A percentile compares a stretch with the other conserved stretches of the same genome.
Conservation (phyloP, 2,888 invertebrate genomes). For the Dryocosmus kuriphilus region DNA sequence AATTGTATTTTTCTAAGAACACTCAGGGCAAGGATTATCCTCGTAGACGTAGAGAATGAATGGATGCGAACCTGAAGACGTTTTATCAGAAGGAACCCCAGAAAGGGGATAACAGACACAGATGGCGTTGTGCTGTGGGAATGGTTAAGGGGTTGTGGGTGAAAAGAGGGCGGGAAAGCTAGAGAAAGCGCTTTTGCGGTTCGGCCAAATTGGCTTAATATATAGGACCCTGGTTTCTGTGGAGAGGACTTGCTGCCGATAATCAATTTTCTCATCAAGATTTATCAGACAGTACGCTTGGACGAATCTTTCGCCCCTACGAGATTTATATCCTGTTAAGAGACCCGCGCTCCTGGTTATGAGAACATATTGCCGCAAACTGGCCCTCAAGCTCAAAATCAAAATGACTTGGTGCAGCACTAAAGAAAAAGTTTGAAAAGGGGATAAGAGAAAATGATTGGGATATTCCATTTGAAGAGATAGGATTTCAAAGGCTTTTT, state of each 20-base stretch:
- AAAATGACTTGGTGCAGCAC: not conserved
- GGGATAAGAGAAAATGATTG: not conserved
- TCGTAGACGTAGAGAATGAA: slow-evolving; percentile 14
- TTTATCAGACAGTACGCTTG: slow-evolving; percentile 38
- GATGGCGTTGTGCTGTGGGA: slow-evolving; percentile 19
- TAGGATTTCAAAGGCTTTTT: too few species aligned
- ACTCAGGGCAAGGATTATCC: not conserved
- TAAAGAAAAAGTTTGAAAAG: not conserved
- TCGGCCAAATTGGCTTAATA: slow-evolving; percentile 37
- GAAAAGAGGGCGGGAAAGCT: not conserved
- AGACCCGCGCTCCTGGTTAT: slow-evolving; percentile 21
- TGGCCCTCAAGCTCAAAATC: not conserved
- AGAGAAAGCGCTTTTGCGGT: slow-evolving; percentile 39
- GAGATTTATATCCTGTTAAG: slow-evolving; percentile 32
- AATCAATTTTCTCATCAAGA: slow-evolving; percentile 41
- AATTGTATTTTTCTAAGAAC: not conserved
- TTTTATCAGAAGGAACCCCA: slow-evolving; percentile 19
- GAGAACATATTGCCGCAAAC: slow-evolving; percentile 48
- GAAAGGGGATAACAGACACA: slow-evolving; percentile 18
- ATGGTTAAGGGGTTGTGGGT: slow-evolving; percentile 1
- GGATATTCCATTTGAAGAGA: too few species aligned
- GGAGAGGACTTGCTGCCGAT: slow-evolving; percentile 35
- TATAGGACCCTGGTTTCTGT: slow-evolving; percentile 34
- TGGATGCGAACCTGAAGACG: slow-evolving; percentile 32
- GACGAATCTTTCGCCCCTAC: slow-evolving; percentile 32